A percentile compares a stretch with the other conserved stretches of the same genome.
phyloP scores from a whole-genome alignment of 2,888 invertebrate species.

The Andrena haemorrhoa region DNA sequence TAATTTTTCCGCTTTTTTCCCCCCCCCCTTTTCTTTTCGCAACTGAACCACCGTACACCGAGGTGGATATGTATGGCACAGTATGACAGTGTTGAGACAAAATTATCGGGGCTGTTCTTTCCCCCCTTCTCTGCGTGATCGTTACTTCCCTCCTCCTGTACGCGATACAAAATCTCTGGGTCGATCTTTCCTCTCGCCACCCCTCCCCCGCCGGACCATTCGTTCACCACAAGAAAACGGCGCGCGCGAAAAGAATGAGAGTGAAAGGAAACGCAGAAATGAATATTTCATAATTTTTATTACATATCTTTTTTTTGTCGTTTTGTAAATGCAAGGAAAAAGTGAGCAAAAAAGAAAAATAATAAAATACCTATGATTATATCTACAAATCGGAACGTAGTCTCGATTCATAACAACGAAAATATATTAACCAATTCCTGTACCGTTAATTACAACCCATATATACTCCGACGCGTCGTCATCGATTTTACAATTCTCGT shows the following conservation, averaged over 20 bases:
- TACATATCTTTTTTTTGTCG: constrained; percentile 50
- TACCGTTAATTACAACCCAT: constrained; percentile 58
- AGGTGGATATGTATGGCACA: constrained; percentile 63
- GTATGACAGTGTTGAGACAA: constrained; percentile 45
- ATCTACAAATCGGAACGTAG: constrained; percentile 55
- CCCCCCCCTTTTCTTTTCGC: constrained; percentile 21
- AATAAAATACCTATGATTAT: constrained; percentile 59
- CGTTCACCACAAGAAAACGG: constrained; percentile 5
- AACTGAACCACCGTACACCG: constrained; percentile 51
- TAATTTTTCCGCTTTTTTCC: constrained; percentile 16
- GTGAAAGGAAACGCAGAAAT: constrained; percentile 58
- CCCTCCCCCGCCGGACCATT: not conserved
- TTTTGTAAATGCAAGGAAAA: constrained; percentile 54
- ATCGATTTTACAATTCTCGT: constrained; percentile 52
- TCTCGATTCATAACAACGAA: constrained; percentile 57
- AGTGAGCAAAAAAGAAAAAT: constrained; percentile 61
- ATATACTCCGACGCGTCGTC: constrained; percentile 45
- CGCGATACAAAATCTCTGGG: constrained; percentile 1
- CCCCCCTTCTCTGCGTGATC: not conserved
- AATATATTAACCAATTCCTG: constrained; percentile 62
- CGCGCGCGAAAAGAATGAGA: constrained; percentile 45
- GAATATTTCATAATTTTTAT: constrained; percentile 67
- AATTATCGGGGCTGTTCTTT: not conserved
- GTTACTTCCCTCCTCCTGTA: not conserved
- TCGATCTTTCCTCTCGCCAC: not conserved